Conservation (phyloP, 2,113 vertebrate species). For the Fulica atra region DNA sequence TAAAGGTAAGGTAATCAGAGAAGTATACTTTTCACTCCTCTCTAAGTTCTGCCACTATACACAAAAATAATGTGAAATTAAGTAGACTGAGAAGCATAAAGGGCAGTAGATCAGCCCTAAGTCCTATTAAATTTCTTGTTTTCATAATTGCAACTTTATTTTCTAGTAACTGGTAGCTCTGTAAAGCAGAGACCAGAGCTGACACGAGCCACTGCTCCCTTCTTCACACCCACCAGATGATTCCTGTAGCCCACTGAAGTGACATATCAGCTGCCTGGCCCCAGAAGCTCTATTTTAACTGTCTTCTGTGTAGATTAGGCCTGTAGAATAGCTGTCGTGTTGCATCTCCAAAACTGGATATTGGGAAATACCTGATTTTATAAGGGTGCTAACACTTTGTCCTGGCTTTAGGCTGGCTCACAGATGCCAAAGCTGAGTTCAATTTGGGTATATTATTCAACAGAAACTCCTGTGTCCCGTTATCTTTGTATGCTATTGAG, state of each 20-base stretch:
- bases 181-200: not conserved
- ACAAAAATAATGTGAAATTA: not conserved
- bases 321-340: not conserved
- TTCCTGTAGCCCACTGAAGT: not conserved
- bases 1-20: not conserved
- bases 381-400: not conserved
- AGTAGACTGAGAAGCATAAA: not conserved
- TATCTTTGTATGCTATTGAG: not conserved
- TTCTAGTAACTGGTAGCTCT: not conserved
- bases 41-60: not conserved
- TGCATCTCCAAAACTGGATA: not conserved
- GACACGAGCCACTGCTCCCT: fast-evolving
- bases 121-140: not conserved
- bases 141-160: not conserved
- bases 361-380: not conserved
- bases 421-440: not conserved
- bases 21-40: not conserved
- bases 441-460: not conserved
- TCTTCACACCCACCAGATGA: not conserved
- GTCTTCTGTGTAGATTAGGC: not conserved
- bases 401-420: not conserved
- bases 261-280: not conserved
- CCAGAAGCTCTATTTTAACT: not conserved
- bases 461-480: not conserved
- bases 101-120: not conserved